Percentiles rank a stretch among this genome's conserved stretches.
Evolutionary conservation across 2,797 vertebrate species (phyloP).

Genomic region (Bovichtus diacanthus): DNA sequence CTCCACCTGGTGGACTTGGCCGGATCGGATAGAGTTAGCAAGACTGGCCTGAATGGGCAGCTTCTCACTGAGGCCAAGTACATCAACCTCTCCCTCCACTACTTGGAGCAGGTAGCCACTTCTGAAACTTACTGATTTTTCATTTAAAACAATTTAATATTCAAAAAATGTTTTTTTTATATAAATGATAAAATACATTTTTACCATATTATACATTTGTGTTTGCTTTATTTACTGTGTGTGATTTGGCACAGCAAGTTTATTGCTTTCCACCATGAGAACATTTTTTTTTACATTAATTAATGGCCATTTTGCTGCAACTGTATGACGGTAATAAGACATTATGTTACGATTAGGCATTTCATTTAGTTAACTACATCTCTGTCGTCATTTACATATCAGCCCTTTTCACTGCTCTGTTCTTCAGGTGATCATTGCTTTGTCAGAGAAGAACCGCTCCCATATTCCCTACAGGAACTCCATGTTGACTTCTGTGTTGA

Average conservation of each 20-base stretch:
- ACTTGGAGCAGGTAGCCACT: conserved; percentile 93
- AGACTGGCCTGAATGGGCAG: conserved; percentile 91
- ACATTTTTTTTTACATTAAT: no score
- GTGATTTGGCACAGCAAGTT: not conserved
- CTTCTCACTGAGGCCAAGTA: conserved; percentile 97
- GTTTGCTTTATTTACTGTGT: not conserved
- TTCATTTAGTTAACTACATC: not conserved
- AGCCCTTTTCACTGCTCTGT: not conserved
- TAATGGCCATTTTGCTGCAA: not conserved
- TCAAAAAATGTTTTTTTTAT: not conserved
- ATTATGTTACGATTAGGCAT: not conserved
- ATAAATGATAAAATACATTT: not conserved
- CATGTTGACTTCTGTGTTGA: conserved; percentile 96
- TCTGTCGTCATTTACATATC: not conserved
- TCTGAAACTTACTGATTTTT: not conserved
- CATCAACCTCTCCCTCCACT: conserved; percentile 96
- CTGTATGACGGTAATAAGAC: not conserved
- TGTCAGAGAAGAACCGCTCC: conserved; percentile 93
- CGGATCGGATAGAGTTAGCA: conserved; percentile 94
- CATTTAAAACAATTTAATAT: not conserved
- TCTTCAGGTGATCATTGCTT: conserved; percentile 93
- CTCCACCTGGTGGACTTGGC: conserved; percentile 97
- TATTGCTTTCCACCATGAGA: not conserved
- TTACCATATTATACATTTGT: not conserved
- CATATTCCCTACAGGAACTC: conserved; percentile 98